Evolutionary conservation across 2,888 invertebrate species (phyloP).

Genomic region (Xestia sexstrigata): DNA sequence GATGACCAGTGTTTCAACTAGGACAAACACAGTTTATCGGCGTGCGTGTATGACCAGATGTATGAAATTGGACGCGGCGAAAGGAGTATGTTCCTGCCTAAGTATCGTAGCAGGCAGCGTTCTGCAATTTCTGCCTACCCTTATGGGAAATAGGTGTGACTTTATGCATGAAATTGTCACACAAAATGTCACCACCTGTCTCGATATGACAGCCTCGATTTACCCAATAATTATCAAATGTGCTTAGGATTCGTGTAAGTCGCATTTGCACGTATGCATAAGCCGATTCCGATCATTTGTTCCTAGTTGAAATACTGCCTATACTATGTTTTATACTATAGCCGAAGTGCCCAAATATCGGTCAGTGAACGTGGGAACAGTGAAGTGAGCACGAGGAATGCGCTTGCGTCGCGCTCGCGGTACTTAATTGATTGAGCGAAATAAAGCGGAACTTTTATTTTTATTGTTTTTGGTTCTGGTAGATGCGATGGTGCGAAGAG

Average conservation of each 20-base stretch:
- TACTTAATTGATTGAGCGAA: constrained; percentile 64
- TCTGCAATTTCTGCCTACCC: background rate
- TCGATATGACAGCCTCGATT: background rate
- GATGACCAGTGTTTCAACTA: background rate
- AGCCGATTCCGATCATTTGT: background rate
- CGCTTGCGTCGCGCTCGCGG: constrained; percentile 51
- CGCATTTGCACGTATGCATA: background rate
- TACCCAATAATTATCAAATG: background rate
- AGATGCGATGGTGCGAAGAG: constrained; percentile 6
- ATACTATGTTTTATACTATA: background rate
- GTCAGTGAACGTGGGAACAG: constrained; percentile 82
- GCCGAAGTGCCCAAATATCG: constrained; percentile 70
- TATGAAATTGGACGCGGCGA: background rate
- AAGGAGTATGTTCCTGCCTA: background rate
- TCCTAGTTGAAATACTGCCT: background rate
- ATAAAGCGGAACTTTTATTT: constrained; percentile 59
- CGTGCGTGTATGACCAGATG: background rate
- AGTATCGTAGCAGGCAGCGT: background rate
- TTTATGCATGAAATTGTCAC: background rate
- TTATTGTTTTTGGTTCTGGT: constrained; percentile 43
- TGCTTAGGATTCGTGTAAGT: background rate
- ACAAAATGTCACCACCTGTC: background rate
- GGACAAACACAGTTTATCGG: too few relatives aligned
- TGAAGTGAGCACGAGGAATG: constrained; percentile 62
- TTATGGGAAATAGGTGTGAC: background rate